A percentile compares a stretch with the other conserved stretches of the same genome.
Conservation (phyloP, 1,140 invertebrate genomes). For the Lanistes nyassanus region DNA sequence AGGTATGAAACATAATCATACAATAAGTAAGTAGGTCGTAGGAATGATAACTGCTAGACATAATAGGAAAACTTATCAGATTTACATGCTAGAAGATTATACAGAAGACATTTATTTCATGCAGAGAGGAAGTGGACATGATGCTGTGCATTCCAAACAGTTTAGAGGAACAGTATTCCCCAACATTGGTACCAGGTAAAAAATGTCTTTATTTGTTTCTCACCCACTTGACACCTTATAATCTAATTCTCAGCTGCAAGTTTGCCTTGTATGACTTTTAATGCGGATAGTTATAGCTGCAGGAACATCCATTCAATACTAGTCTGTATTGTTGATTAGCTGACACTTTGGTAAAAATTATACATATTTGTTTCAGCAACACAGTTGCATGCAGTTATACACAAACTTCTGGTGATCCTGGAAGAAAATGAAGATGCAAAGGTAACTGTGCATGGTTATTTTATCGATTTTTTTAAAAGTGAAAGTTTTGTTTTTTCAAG, state of each 20-base stretch:
- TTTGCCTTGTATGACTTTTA: not conserved
- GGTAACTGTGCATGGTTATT: not conserved
- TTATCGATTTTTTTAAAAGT: not conserved
- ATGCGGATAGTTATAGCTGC: not conserved
- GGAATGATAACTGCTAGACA: no score
- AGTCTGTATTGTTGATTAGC: not conserved
- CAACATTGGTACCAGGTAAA: conserved; percentile 50
- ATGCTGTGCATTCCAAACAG: conserved; percentile 47
- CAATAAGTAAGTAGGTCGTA: no score
- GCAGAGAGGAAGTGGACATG: conserved; percentile 44
- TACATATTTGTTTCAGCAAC: no score
- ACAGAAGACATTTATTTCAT: not conserved
- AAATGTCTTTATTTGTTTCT: no score
- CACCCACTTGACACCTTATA: not conserved
- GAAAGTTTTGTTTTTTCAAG: no score
- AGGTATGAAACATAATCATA: conserved; percentile 12
- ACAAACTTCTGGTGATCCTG: conserved; percentile 11
- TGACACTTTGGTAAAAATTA: not conserved
- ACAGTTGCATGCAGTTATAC: conserved; percentile 11
- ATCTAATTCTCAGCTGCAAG: not conserved
- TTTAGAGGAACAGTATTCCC: conserved; percentile 51
- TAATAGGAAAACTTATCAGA: no score
- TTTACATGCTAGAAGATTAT: no score
- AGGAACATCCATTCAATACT: not conserved
- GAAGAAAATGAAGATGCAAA: not conserved